Conservation (phyloP, 2,113 vertebrate genomes). For the western clawed frog (Xenopus tropicalis) region UCB_Xtro_10.0 CM004448.2:113368501-113369000, state of each 20-base stretch:
- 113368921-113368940: neutral
- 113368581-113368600: constrained; percentile 3
- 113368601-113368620: neutral
- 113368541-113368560: constrained; percentile 16
- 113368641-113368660: neutral
- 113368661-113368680: too few species aligned
- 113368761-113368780: too few species aligned
- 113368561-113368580: constrained; percentile 19
- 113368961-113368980: constrained; percentile 23
- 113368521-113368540: constrained; percentile 31
- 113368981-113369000: constrained; percentile 14
- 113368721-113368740: too few species aligned
- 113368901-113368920: constrained; percentile 8
- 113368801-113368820: neutral
- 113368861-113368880: neutral
- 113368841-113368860: neutral
- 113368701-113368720: neutral
- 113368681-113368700: too few species aligned
- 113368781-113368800: neutral
- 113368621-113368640: neutral
- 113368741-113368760: too few species aligned
- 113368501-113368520: constrained; percentile 13
- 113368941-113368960: constrained; percentile 13
- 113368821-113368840: neutral
- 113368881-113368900: neutral